A percentile compares a stretch with the other conserved stretches of the same genome.
Conservation (phyloP, 2,113 vertebrate species). For the Notiomystis cincta region DNA sequence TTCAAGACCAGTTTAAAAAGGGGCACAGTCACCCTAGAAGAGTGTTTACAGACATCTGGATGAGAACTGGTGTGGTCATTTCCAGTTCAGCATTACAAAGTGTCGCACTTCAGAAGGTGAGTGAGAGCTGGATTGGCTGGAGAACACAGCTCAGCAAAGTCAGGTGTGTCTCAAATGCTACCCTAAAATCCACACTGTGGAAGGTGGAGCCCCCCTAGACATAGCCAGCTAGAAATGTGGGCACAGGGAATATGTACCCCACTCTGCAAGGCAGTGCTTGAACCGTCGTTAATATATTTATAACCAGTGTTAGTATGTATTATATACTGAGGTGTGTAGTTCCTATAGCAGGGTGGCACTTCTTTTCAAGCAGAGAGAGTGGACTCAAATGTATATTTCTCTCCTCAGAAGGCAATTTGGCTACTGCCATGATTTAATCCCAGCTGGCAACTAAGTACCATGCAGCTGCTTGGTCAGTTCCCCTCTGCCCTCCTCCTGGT, state of each 20-base stretch:
- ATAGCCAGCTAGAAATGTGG: neutral
- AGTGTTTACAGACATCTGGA: neutral
- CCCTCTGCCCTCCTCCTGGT: neutral
- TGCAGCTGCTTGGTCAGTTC: rapidly evolving
- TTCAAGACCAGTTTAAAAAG: neutral
- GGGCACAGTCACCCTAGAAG: neutral
- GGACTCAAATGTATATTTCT: neutral
- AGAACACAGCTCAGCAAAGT: neutral
- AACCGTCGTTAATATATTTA: neutral
- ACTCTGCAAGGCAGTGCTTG: neutral
- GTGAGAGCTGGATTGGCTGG: neutral
- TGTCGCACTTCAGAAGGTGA: neutral
- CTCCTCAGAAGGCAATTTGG: neutral
- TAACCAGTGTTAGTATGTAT: neutral
- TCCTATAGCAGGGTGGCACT: neutral
- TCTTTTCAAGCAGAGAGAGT: neutral
- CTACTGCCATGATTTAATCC: neutral
- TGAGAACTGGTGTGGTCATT: neutral
- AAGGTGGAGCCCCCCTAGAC: neutral
- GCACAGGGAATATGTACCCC: neutral
- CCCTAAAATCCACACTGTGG: neutral
- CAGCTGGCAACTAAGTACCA: neutral
- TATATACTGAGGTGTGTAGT: neutral
- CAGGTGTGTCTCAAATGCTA: neutral
- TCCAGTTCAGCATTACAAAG: neutral